Conservation (phyloP, 2,113 vertebrate species). For the Tricholaema leucomelas region DNA sequence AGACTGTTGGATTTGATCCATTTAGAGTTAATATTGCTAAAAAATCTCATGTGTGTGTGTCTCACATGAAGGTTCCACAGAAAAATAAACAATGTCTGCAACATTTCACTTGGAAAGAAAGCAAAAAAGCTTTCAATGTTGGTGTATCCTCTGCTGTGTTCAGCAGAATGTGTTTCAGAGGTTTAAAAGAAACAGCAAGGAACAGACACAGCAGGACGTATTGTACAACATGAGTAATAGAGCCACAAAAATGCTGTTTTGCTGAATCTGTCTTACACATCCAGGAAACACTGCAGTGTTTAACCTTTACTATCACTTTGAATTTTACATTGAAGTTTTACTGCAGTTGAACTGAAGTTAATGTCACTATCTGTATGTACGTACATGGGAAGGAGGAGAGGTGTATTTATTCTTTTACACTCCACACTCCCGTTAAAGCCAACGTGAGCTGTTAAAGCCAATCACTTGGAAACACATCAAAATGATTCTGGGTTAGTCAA, state of each 20-base stretch:
- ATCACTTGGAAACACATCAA: background rate
- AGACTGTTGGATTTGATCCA: background rate
- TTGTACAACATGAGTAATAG: slow-evolving; percentile 54
- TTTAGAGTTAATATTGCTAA: background rate
- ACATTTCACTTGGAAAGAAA: slow-evolving; percentile 23
- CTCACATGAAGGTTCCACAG: slow-evolving; percentile 14
- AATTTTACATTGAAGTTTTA: slow-evolving; percentile 30
- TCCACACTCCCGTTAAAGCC: background rate
- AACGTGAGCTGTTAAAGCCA: background rate
- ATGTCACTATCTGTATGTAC: accelerated
- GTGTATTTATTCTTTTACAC: background rate
- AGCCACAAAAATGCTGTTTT: slow-evolving; percentile 65
- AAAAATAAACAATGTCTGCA: slow-evolving; percentile 36
- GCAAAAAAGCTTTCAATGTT: background rate
- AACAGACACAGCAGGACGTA: slow-evolving; percentile 54
- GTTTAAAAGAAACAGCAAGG: slow-evolving; percentile 62
- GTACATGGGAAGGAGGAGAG: background rate
- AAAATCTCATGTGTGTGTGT: background rate
- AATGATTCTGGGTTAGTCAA: slow-evolving; percentile 36
- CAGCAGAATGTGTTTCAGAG: slow-evolving; percentile 41
- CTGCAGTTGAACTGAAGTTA: background rate
- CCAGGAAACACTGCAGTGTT: slow-evolving; percentile 17
- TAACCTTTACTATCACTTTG: slow-evolving; percentile 43
- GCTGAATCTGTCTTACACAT: slow-evolving; percentile 53
- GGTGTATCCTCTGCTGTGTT: slow-evolving; percentile 12